Evolutionary conservation across 1,140 invertebrate species (phyloP).

Genomic region (Melipona quadrifasciata): DNA sequence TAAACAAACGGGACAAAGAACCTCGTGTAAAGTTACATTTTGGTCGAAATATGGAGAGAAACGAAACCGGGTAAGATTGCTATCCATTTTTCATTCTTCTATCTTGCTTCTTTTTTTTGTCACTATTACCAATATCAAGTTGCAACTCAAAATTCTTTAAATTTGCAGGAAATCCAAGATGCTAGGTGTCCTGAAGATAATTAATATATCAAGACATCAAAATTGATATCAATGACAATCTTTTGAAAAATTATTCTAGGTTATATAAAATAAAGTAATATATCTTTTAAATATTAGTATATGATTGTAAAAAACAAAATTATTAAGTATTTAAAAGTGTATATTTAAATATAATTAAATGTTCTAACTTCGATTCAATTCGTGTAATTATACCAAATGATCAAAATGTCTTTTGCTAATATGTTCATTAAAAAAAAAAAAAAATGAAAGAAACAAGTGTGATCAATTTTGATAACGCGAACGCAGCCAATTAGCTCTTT

Average conservation of each 20-base stretch:
- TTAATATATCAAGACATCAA: conserved; percentile 57
- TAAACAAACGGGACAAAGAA: conserved; percentile 91
- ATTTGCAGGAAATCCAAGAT: conserved; percentile 78
- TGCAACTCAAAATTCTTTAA: conserved; percentile 38
- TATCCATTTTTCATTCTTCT: neutral
- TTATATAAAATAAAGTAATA: neutral
- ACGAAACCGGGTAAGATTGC: conserved; percentile 80
- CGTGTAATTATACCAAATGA: conserved; percentile 5
- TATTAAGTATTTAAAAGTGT: conserved; percentile 44
- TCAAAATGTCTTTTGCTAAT: neutral
- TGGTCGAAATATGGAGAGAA: conserved; percentile 93
- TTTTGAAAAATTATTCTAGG: neutral
- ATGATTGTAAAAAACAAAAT: conserved; percentile 5
- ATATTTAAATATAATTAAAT: neutral
- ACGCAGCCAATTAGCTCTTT: neutral
- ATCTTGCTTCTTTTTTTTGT: neutral
- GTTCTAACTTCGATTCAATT: neutral
- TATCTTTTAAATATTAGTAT: neutral
- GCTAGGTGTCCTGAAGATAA: conserved; percentile 78
- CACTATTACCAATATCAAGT: neutral
- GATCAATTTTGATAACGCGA: neutral
- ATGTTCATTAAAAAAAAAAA: neutral
- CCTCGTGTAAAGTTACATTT: conserved; percentile 90
- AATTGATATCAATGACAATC: neutral
- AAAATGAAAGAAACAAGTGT: neutral